A percentile compares a stretch with the other conserved stretches of the same genome.
These are phyloP conservation scores for Parapristionchus giblindavisi DNA, from an alignment of 2,888 invertebrate genomes.

Conservation along the genomic window DNA sequence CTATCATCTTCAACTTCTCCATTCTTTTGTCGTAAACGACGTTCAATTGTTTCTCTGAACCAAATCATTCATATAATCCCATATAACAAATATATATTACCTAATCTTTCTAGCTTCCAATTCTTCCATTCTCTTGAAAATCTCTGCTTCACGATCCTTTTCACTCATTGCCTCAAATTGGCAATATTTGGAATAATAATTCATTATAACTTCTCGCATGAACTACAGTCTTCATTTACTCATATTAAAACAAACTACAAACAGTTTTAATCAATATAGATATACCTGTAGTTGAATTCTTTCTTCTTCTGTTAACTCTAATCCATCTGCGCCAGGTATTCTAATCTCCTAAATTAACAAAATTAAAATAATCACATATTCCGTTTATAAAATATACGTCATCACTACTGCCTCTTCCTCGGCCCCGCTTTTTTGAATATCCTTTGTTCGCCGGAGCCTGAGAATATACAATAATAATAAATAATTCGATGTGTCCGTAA, in stretches of 20 bases:
- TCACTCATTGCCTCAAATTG: slow-evolving; percentile 90
- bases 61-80: too few relatives aligned
- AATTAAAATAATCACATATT: neutral
- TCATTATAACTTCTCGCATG: too few relatives aligned
- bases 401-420: slow-evolving; percentile 26
- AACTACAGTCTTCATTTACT: too few relatives aligned
- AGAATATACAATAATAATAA: neutral
- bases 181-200: too few relatives aligned
- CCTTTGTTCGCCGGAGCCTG: slow-evolving; percentile 23
- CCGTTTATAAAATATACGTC: slow-evolving; percentile 23
- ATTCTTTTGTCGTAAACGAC: slow-evolving; percentile 39
- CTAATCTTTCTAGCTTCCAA: slow-evolving; percentile 86
- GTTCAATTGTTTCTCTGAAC: neutral
- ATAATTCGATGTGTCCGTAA: neutral
- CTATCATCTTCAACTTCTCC: slow-evolving; percentile 43
- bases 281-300: slow-evolving; percentile 10
- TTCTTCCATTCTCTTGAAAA: slow-evolving; percentile 93
- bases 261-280: neutral
- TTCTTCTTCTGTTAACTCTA: slow-evolving; percentile 32
- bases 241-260: neutral
- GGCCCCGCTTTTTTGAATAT: slow-evolving; percentile 16
- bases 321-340: slow-evolving; percentile 20
- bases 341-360: neutral
- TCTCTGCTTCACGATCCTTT: slow-evolving; percentile 94
- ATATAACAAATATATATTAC: slow-evolving; percentile 19